These are phyloP conservation scores for Aldrovandia affinis DNA, from an alignment of 2,797 vertebrate genomes.

Conservation along the genomic window DNA sequence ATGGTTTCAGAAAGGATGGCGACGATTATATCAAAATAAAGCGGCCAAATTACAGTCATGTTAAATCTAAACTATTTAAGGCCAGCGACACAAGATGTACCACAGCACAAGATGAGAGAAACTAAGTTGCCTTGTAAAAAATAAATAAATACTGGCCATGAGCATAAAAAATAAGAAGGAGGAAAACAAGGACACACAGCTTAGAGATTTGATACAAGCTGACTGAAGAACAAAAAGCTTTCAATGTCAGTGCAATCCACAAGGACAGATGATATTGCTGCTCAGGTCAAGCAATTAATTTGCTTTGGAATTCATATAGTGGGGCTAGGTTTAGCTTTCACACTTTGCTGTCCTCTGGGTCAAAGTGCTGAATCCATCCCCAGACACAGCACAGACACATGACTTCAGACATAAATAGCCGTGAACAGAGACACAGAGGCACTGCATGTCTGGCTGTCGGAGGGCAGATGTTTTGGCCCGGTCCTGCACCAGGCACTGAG, in stretches of 20 bases:
- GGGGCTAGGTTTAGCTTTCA: neutral
- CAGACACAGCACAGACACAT: slow-evolving; percentile 31
- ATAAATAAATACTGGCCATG: neutral
- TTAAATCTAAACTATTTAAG: neutral
- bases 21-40: neutral
- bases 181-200: neutral
- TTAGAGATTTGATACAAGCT: neutral
- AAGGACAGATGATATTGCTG: no score
- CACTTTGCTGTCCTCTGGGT: neutral
- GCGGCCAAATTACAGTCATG: neutral
- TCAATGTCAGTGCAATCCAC: no score
- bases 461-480: slow-evolving; percentile 43
- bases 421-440: neutral
- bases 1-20: neutral
- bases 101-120: neutral
- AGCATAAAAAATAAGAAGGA: neutral
- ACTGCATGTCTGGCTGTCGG: neutral
- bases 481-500: slow-evolving; percentile 38
- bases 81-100: neutral
- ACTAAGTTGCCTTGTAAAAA: neutral
- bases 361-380: slow-evolving; percentile 21
- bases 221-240: neutral
- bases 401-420: slow-evolving; percentile 28
- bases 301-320: no score
- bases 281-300: no score